Base-by-base conservation (phyloP, 2,888 invertebrate genomes). In the Isoperla grammatica region DNA sequence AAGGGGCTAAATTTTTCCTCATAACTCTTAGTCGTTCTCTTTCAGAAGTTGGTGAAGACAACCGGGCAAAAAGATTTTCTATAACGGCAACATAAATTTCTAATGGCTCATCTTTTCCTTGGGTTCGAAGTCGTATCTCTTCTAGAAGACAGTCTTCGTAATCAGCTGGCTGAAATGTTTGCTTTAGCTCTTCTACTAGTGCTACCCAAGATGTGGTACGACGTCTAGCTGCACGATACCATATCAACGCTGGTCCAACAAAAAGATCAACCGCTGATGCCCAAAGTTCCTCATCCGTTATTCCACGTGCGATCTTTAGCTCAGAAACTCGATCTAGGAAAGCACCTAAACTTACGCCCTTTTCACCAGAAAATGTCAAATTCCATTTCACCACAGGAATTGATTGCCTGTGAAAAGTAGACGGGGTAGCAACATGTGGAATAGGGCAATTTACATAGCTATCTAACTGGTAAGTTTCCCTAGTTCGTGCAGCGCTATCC, bases 181-280 rank as follows among this genome's bases (percentile, higher is more conserved):
- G 13, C n/a, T 29, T 42, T 56, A 12, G 65, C 29, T n/a, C 22
- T 23, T 4, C 11, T 11, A 2, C 57, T 61, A 35, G 66, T 23
- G 2, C 60, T 59, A 11, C 39, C 66, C 65, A 66, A 23, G 46
- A 49, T 12, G 13, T 12, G 8, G 61, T 35, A 1, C 43, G 39
- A 35, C 35, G 8, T 13, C 56, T 58, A 37, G 61, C 12, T 11
- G 63, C 75, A 72, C 67, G 73, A 72, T 60, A 68, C 66, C 68
- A 68, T 5, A 65, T 62, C 0, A 65, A 49, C 4, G 67, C 68
- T 6, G 58, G 48, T 17, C 64, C 67, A 8, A 43, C 35, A 59
- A 68, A 67, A 3, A 68, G 45, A 23, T 68, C 68, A 0, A 63
- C 56, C 1, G 67, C 66, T 5, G 63, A 56, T 2, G 56, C 37